Evolutionary conservation across 2,113 vertebrate species (phyloP).

Genomic region (Macquaria ambigua): DNA sequence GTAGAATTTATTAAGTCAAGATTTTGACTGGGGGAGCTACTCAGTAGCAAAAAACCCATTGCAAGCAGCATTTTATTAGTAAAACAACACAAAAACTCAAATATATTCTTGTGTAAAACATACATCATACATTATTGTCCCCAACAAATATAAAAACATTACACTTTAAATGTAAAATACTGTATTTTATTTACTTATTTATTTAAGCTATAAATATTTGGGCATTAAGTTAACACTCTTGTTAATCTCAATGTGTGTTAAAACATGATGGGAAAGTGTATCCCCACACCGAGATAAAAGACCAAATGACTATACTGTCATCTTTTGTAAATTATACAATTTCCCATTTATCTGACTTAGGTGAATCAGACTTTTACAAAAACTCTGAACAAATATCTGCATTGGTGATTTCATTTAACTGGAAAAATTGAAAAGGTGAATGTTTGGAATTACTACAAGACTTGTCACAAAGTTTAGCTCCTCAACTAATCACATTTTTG

Average conservation of each 20-base stretch:
- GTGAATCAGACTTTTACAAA: neutral
- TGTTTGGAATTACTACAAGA: neutral
- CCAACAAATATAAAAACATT: neutral
- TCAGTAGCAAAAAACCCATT: neutral
- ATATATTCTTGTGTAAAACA: neutral
- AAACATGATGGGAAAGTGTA: neutral
- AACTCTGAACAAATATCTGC: conserved; percentile 5
- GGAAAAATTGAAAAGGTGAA: neutral
- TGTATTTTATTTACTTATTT: neutral
- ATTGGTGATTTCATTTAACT: neutral
- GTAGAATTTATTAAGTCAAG: conserved; percentile 1
- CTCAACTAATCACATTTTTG: neutral
- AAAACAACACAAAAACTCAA: neutral
- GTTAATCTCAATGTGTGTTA: neutral
- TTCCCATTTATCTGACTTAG: neutral
- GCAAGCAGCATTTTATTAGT: neutral
- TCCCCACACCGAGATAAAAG: neutral
- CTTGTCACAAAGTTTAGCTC: neutral
- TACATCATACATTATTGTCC: neutral
- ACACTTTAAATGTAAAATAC: too few species aligned
- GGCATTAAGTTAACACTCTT: neutral
- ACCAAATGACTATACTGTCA: neutral
- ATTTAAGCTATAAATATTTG: neutral
- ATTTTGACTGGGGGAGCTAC: neutral
- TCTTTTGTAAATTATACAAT: neutral